Percentiles rank a stretch among this genome's conserved stretches.
phyloP scores from a whole-genome alignment of 2,888 invertebrate species.

The Eulithis testata region DNA sequence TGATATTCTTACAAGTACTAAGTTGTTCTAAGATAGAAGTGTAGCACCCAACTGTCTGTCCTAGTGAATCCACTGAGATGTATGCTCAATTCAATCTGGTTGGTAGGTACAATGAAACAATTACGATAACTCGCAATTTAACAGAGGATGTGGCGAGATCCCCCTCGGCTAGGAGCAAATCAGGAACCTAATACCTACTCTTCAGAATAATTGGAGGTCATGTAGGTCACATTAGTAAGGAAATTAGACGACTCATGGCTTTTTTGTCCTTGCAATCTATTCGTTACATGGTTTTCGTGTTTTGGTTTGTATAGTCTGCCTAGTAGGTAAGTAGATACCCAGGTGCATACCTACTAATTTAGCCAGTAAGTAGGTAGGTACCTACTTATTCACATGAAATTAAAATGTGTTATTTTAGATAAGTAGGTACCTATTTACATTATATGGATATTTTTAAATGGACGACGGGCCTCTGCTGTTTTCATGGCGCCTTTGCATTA shows the following conservation, averaged over 20 bases:
- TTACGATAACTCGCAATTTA: constrained; percentile 85
- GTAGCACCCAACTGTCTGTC: constrained; percentile 57
- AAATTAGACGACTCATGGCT: neutral
- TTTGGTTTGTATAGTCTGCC: no score
- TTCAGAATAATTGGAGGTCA: constrained; percentile 45
- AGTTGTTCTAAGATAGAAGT: neutral
- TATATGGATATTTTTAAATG: no score
- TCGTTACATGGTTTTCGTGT: no score
- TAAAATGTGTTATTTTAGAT: no score
- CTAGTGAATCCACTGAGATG: constrained; percentile 58
- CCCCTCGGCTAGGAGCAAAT: constrained; percentile 70
- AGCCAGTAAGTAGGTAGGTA: no score
- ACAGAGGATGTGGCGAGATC: constrained; percentile 83
- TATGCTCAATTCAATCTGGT: constrained; percentile 76
- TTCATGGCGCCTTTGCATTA: no score
- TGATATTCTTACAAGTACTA: constrained; percentile 17
- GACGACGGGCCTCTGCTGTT: no score
- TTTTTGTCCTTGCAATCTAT: constrained; percentile 1
- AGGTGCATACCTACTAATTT: no score
- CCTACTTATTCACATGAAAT: no score
- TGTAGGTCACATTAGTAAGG: constrained; percentile 27
- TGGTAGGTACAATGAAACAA: constrained; percentile 78
- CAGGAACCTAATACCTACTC: constrained; percentile 63
- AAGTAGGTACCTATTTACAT: no score
- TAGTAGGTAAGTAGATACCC: no score